These are phyloP conservation scores for Cerastis rubricosa DNA, from an alignment of 2,888 invertebrate genomes.

Conservation along the genomic window DNA sequence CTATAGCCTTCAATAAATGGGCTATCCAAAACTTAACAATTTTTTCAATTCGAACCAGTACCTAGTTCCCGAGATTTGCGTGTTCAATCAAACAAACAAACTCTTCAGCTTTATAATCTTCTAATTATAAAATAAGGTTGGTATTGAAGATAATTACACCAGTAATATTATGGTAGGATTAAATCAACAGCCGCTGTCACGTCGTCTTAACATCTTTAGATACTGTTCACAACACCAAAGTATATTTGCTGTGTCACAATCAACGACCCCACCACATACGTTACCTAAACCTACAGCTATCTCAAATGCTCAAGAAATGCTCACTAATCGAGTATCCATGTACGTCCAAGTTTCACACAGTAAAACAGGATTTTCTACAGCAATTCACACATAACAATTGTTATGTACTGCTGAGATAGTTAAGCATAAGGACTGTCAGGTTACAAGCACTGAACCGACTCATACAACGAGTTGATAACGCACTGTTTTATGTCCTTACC, in stretches of 20 bases:
- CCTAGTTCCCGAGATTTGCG: too few relatives aligned
- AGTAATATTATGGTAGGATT: too few relatives aligned
- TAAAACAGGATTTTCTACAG: slow-evolving; percentile 5
- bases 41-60: too few relatives aligned
- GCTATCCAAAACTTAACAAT: too few relatives aligned
- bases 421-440: slow-evolving; percentile 22
- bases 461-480: slow-evolving; percentile 45
- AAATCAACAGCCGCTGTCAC: too few relatives aligned
- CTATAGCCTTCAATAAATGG: too few relatives aligned
- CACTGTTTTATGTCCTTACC: slow-evolving; percentile 33
- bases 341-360: slow-evolving; percentile 8
- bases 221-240: background rate
- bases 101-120: too few relatives aligned
- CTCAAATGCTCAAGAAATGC: slow-evolving; percentile 11
- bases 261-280: background rate
- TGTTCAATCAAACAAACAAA: too few relatives aligned
- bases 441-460: slow-evolving; percentile 36
- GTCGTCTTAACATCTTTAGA: too few relatives aligned
- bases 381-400: slow-evolving; percentile 26
- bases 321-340: slow-evolving; percentile 43
- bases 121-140: too few relatives aligned
- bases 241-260: background rate
- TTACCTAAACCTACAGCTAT: background rate
- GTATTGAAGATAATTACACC: too few relatives aligned
- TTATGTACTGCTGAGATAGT: slow-evolving; percentile 18